These are phyloP conservation scores for Pluvialis apricaria DNA, from an alignment of 2,113 vertebrate species.

Conservation along the genomic window DNA sequence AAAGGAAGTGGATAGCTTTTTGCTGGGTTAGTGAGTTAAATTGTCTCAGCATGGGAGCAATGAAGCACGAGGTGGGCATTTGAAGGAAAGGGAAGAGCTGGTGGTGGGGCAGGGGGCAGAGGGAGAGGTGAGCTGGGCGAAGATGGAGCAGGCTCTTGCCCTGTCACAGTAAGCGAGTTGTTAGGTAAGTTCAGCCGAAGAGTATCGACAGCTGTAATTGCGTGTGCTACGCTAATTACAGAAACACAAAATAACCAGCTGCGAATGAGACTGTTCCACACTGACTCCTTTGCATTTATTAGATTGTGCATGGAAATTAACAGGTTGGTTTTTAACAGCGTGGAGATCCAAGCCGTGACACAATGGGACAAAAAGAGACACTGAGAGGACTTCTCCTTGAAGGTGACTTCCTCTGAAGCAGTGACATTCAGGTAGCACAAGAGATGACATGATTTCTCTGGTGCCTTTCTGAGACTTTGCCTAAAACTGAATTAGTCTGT, in stretches of 20 bases:
- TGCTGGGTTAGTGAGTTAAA: background rate
- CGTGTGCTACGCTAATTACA: background rate
- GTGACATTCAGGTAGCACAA: background rate
- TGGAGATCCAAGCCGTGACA: background rate
- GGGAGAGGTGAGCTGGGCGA: background rate
- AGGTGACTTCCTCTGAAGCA: background rate
- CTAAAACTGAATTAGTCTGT: background rate
- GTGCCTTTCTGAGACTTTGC: background rate
- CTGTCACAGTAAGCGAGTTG: background rate
- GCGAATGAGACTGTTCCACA: slow-evolving; percentile 34
- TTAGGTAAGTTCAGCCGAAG: slow-evolving; percentile 35
- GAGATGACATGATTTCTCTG: background rate
- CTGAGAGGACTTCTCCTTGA: background rate
- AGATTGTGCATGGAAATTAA: slow-evolving; percentile 37
- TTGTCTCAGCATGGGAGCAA: background rate
- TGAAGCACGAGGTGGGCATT: background rate
- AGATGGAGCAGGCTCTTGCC: background rate
- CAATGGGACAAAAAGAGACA: background rate
- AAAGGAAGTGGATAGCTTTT: background rate
- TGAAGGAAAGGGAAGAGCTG: background rate
- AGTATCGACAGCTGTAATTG: slow-evolving; percentile 43
- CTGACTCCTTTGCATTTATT: slow-evolving; percentile 35
- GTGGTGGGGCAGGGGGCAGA: background rate
- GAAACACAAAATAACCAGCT: slow-evolving; percentile 40
- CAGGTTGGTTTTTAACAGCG: background rate